Conservation (phyloP, 2,797 vertebrate genomes). For the Melanotaenia maccullochi region DNA sequence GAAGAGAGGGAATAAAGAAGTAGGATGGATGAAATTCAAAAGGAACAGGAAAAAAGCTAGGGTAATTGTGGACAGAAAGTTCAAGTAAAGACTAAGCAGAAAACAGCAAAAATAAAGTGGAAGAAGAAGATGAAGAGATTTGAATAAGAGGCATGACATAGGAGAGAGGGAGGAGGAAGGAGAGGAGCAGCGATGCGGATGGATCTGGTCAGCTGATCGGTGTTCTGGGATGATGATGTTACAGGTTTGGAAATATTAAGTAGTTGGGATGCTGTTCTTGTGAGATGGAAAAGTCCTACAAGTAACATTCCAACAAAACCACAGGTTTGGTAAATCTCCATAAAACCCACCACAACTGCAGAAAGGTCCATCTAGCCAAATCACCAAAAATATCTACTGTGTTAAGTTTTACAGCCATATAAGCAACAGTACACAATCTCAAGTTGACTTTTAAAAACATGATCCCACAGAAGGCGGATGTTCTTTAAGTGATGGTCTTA, state of each 20-base stretch:
- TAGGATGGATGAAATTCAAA: background rate
- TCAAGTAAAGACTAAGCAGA: background rate
- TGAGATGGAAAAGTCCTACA: background rate
- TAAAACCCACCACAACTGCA: background rate
- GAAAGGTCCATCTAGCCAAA: background rate
- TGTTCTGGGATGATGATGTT: conserved; percentile 23
- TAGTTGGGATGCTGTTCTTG: conserved; percentile 16
- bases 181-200: background rate
- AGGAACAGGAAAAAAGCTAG: background rate
- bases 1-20: background rate
- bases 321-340: background rate
- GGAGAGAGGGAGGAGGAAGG: background rate
- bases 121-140: too few species aligned
- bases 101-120: background rate
- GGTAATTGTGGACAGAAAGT: background rate
- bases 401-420: background rate
- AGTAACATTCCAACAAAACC: conserved; percentile 3
- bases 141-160: background rate
- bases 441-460: background rate
- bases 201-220: conserved; percentile 39
- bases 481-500: conserved; percentile 11
- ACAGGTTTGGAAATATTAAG: conserved; percentile 27
- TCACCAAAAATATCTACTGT: background rate
- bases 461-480: too few species aligned
- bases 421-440: background rate